These are phyloP conservation scores for Lepidotrigona ventralis DNA, from an alignment of 1,140 invertebrate species.

Conservation along the genomic window DNA sequence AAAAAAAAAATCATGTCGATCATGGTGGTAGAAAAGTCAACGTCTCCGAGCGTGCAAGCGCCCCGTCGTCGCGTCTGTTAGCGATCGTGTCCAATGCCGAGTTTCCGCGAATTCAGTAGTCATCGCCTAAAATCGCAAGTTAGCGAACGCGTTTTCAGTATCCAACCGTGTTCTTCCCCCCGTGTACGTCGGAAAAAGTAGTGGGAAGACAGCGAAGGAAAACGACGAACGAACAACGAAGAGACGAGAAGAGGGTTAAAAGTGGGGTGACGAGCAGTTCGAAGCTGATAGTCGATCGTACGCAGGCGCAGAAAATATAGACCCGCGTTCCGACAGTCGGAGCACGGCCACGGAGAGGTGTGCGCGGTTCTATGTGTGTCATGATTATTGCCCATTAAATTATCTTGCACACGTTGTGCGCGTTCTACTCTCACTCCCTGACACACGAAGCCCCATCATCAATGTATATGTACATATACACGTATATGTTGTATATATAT, in stretches of 20 bases:
- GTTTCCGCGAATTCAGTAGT: slow-evolving; percentile 6
- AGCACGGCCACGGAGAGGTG: slow-evolving; percentile 48
- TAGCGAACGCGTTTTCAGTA: slow-evolving; percentile 16
- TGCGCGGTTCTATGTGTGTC: slow-evolving; percentile 53
- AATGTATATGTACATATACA: too few species aligned
- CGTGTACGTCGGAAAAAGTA: not conserved
- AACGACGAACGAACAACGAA: not conserved
- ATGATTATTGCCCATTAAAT: slow-evolving; percentile 68
- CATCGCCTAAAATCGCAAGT: not conserved
- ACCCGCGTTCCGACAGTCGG: slow-evolving; percentile 62
- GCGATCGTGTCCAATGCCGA: not conserved
- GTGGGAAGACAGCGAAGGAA: not conserved
- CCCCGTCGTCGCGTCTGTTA: not conserved
- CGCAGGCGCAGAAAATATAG: slow-evolving; percentile 66
- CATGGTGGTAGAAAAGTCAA: not conserved
- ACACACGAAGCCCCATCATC: not conserved
- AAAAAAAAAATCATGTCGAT: not conserved
- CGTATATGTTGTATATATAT: not conserved
- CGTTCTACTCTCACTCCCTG: slow-evolving; percentile 26
- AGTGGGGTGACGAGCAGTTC: not conserved
- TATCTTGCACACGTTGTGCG: slow-evolving; percentile 52
- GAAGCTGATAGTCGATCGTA: slow-evolving; percentile 36
- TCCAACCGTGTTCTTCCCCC: not conserved
- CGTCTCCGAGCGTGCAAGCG: not conserved
- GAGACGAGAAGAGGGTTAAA: not conserved